Base-by-base conservation (phyloP, 2,113 vertebrate species). In the Mandrillus leucophaeus region DNA sequence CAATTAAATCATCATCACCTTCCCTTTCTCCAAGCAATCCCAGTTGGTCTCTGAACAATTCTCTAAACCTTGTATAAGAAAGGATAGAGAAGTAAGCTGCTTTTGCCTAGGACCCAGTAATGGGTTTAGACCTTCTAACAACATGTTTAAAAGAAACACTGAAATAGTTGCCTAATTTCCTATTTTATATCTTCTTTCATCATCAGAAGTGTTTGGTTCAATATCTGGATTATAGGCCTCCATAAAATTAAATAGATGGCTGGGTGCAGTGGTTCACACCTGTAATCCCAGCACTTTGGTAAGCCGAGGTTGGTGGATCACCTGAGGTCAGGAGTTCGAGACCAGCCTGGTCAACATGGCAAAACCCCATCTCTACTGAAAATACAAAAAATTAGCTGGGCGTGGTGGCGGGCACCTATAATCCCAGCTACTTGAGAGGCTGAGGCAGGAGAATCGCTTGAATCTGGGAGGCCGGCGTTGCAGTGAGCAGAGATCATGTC, bases 121-220 rank as follows among this genome's bases (percentile, higher is more conserved):
- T 59, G 98, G 99, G 25, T 98, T 98, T 80, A 99, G 97, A 90
- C 99, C 98, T 96, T 97, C 86, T 83, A 98, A 95, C 76, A 99
- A 98, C 95, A 99, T 99, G 97, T 99, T 98, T 90, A 99, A 98
- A 98, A 99, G 99, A 98, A 99, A 99, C 94, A 98, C 96, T 40
- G 98, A 99, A 52, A 97, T 97, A 52, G 98, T 98, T 95, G 99
- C 99, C 97, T 99, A 99, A 88, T 99, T 99, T 97, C 99, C 99
- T 92, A 99, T 98, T 93, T 98, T 98, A 96, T 99, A 99, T 85
- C 99, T 98, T 80, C 98, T 97, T 98, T 99, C 99, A 83, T 99
- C 99, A 94, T 99, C 99, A 32, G 99, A 99, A 23, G 98, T 98
- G 98, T 99, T 99, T 88, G 99, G 99, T 86, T 99, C 98, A 98